A percentile compares a stretch with the other conserved stretches of the same genome.
phyloP scores from a whole-genome alignment of 2,888 invertebrate species.

The Macrophya annulata region DNA sequence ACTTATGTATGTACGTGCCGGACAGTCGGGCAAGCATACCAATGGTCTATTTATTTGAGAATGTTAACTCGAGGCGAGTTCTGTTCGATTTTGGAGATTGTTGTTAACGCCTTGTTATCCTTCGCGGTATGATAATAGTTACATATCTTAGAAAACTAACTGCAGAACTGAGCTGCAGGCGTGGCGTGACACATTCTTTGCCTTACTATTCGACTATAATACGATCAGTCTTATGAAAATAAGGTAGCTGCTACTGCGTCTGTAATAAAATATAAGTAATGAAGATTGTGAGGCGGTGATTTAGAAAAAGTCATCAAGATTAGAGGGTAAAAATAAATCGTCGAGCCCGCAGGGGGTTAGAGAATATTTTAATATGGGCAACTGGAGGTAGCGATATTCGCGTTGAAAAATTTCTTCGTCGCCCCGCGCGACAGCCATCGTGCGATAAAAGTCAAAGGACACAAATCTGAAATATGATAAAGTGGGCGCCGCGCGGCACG shows the following conservation, averaged over 20 bases:
- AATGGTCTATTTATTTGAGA: conserved; percentile 39
- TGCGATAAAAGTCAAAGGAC: conserved; percentile 28
- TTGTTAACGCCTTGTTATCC: conserved; percentile 53
- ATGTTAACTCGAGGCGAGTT: conserved; percentile 36
- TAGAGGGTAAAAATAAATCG: conserved; percentile 6
- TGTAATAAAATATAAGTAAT: not conserved
- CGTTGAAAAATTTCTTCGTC: conserved; percentile 44
- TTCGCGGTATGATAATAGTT: not conserved
- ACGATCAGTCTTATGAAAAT: not conserved
- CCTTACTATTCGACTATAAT: not conserved
- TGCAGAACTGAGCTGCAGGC: not conserved
- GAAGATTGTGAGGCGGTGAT: not conserved
- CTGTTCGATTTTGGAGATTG: conserved; percentile 45
- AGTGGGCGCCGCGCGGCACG: conserved; percentile 48
- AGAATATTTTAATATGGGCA: not conserved
- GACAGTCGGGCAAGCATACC: not conserved
- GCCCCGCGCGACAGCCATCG: conserved; percentile 37
- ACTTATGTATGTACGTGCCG: not conserved
- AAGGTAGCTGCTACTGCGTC: not conserved
- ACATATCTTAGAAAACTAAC: not conserved
- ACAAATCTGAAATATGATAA: conserved; percentile 46
- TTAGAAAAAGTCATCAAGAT: conserved; percentile 39
- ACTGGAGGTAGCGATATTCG: conserved; percentile 4
- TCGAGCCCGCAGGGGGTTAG: not conserved
- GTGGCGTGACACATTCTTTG: not conserved